phyloP scores from a whole-genome alignment of 2,888 invertebrate genomes.

The Microplitis manilae region DNA sequence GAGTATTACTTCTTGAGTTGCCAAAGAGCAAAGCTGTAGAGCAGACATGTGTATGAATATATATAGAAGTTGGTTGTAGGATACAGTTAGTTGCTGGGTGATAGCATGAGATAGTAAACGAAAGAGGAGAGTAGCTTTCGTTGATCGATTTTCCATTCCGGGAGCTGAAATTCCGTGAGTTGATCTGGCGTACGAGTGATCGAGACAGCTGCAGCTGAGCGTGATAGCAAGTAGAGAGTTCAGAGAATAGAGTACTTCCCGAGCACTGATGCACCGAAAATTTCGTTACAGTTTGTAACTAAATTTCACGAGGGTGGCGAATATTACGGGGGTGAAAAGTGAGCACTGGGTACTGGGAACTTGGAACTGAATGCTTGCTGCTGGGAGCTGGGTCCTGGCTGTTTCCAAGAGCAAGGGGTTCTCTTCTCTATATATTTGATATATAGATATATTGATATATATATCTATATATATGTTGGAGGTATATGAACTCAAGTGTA shows the following conservation, averaged over 20 bases:
- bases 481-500: conserved; percentile 22
- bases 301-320: conserved; percentile 55
- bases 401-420: not conserved
- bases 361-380: not conserved
- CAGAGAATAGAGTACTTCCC: conserved; percentile 24
- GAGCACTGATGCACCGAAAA: conserved; percentile 64
- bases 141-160: conserved; percentile 34
- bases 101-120: conserved; percentile 16
- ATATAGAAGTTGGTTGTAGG: not conserved
- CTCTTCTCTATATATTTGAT: conserved; percentile 6
- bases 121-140: conserved; percentile 13
- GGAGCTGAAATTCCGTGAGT: conserved; percentile 17
- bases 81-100: conserved; percentile 7
- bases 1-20: conserved; percentile 27
- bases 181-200: not conserved
- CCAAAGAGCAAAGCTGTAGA: not conserved
- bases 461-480: conserved; percentile 14
- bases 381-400: not conserved
- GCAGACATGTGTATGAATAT: not conserved
- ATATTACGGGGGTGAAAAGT: not conserved
- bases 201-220: not conserved
- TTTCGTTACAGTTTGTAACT: conserved; percentile 69
- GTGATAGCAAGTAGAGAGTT: conserved; percentile 15
- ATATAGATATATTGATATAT: not conserved
- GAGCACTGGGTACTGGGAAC: not conserved